Evolutionary conservation across 2,888 invertebrate genomes (phyloP).

Genomic region (Euplexia lucipara): DNA sequence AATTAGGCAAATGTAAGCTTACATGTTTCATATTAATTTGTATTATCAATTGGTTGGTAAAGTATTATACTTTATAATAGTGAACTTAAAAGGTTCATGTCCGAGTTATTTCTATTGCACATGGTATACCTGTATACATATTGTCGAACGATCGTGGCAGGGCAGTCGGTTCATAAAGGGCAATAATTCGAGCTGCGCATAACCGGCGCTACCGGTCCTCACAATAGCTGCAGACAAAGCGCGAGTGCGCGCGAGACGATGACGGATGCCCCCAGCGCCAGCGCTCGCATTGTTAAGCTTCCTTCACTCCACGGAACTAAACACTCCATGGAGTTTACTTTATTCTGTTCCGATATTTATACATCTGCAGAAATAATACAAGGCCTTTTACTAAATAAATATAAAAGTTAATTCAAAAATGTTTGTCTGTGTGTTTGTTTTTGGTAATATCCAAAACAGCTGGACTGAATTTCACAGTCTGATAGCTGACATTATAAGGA

Average conservation of each 20-base stretch:
- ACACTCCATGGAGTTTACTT: conserved; percentile 21
- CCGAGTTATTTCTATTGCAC: conserved; percentile 31
- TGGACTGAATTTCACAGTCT: too few species aligned
- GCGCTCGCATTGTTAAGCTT: conserved; percentile 63
- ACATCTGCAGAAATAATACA: too few species aligned
- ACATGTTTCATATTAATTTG: conserved; percentile 27
- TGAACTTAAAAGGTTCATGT: neutral
- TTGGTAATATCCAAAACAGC: too few species aligned
- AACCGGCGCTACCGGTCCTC: conserved; percentile 85
- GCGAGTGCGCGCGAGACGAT: conserved; percentile 74
- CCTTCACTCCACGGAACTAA: conserved; percentile 57
- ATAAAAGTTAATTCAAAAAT: too few species aligned
- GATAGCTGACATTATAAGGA: too few species aligned
- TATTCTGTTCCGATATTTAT: conserved; percentile 28
- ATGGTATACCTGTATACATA: conserved; percentile 57
- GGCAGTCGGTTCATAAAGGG: conserved; percentile 75
- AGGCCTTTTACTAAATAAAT: too few species aligned
- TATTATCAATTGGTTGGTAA: conserved; percentile 12
- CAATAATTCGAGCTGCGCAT: conserved; percentile 78
- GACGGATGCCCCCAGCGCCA: conserved; percentile 76
- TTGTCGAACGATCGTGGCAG: conserved; percentile 55
- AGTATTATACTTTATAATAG: neutral
- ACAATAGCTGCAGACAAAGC: conserved; percentile 79
- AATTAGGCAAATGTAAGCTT: conserved; percentile 32
- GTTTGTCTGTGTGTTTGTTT: too few species aligned